A percentile compares a stretch with the other conserved stretches of the same genome.
phyloP scores from a whole-genome alignment of 1,140 invertebrate species.

The Saccostrea glomerata region DNA sequence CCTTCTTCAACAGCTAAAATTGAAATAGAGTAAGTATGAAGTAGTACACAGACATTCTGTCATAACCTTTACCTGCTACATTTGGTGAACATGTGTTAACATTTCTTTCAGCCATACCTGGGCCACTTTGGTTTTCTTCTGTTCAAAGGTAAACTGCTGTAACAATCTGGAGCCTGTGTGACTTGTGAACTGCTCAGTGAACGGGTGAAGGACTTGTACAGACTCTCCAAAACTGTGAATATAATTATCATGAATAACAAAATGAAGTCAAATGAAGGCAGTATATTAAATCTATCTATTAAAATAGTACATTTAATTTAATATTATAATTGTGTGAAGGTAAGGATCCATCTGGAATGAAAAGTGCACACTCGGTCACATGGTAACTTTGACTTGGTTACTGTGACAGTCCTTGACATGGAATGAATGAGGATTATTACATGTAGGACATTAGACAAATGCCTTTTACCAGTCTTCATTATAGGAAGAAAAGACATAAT shows the following conservation, averaged over 20 bases:
- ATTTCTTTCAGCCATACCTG: slow-evolving; percentile 63
- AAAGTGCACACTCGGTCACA: too few relatives aligned
- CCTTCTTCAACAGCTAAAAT: slow-evolving; percentile 87
- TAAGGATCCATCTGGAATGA: too few relatives aligned
- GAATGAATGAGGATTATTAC: background rate
- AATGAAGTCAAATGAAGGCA: too few relatives aligned
- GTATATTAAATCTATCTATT: too few relatives aligned
- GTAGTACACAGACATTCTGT: background rate
- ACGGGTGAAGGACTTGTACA: slow-evolving; percentile 89
- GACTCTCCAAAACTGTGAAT: slow-evolving; percentile 88
- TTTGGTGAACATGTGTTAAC: background rate
- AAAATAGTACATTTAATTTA: too few relatives aligned
- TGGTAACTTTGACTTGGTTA: too few relatives aligned
- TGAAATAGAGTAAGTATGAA: background rate
- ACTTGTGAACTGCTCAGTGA: slow-evolving; percentile 91
- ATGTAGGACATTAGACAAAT: too few relatives aligned
- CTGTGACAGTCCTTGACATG: background rate
- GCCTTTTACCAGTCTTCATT: too few relatives aligned
- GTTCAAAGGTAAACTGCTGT: slow-evolving; percentile 80
- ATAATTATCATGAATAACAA: background rate
- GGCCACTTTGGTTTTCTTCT: slow-evolving; percentile 80
- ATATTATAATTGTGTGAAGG: too few relatives aligned
- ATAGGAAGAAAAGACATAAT: too few relatives aligned
- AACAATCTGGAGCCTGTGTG: slow-evolving; percentile 85
- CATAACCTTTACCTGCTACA: background rate